Percentiles rank a stretch among this genome's conserved stretches.
Evolutionary conservation across 37 sponge, comb jelly and placozoan genomes (phyloP).

Genomic region (Mnemiopsis leidyi): DNA sequence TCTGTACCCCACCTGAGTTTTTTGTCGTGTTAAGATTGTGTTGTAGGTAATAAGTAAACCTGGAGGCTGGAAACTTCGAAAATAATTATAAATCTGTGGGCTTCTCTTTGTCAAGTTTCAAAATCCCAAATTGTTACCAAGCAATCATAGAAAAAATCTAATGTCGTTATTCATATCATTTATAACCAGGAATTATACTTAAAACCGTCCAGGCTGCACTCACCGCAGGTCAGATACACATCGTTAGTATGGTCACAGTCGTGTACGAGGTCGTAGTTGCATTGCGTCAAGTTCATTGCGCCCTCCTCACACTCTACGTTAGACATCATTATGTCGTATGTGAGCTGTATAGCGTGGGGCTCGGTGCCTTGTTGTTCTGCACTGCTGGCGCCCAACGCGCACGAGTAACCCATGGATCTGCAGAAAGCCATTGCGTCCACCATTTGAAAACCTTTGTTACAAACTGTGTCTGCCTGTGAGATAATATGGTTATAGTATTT

Average conservation of each 20-base stretch:
- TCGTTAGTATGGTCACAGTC: slow-evolving; percentile 13
- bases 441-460: background rate
- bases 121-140: too few relatives aligned
- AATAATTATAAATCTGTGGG: too few relatives aligned
- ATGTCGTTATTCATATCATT: too few relatives aligned
- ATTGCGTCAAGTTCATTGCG: background rate
- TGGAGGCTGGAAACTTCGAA: too few relatives aligned
- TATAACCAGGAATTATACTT: too few relatives aligned
- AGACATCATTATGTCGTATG: background rate
- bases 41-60: too few relatives aligned
- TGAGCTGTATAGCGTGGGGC: background rate
- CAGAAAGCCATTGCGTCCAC: background rate
- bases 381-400: background rate
- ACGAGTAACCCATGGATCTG: background rate
- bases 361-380: background rate
- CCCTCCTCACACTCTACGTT: background rate
- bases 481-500: too few relatives aligned
- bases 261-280: background rate
- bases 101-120: too few relatives aligned
- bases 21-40: too few relatives aligned
- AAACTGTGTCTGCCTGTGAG: background rate
- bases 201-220: background rate
- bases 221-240: slow-evolving; percentile 4
- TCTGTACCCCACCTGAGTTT: background rate
- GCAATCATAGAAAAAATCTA: too few relatives aligned